These are phyloP conservation scores for Mystacornis crossleyi DNA, from an alignment of 2,113 vertebrate genomes.

Conservation along the genomic window DNA sequence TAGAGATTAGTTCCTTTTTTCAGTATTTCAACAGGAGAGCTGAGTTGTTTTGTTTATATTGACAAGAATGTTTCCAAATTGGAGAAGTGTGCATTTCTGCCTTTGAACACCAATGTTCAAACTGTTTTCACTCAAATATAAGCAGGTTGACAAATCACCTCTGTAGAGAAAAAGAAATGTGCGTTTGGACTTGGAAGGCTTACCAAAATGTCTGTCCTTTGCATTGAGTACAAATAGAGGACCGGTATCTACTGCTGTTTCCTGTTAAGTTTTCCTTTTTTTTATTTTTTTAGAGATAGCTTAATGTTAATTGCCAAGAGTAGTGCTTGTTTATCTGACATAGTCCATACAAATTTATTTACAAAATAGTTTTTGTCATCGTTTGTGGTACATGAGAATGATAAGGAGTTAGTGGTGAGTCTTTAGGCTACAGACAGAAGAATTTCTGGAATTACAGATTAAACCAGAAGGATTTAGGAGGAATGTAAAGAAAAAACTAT, in stretches of 20 bases:
- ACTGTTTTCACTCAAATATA: background rate
- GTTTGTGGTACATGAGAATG: background rate
- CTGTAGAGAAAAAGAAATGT: background rate
- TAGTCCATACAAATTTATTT: background rate
- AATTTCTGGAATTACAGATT: slow-evolving; percentile 2
- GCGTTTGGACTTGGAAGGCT: background rate
- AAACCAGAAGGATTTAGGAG: background rate
- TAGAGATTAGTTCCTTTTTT: background rate
- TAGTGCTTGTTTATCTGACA: background rate
- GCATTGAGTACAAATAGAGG: background rate
- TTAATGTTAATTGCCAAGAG: background rate
- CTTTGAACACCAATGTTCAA: background rate
- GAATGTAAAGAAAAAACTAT: slow-evolving; percentile 25
- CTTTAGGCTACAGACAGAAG: background rate
- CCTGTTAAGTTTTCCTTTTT: background rate
- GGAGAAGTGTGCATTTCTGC: background rate
- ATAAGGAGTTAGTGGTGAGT: background rate
- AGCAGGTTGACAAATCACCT: background rate
- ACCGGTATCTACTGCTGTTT: background rate
- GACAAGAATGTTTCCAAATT: background rate
- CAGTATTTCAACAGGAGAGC: background rate
- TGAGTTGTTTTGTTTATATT: background rate
- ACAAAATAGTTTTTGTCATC: background rate
- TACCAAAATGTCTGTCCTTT: background rate
- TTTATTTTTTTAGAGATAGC: background rate